Percentiles rank a stretch among this genome's conserved stretches.
Evolutionary conservation across 2,797 vertebrate species (phyloP).

Genomic region (Garrulus glandarius): DNA sequence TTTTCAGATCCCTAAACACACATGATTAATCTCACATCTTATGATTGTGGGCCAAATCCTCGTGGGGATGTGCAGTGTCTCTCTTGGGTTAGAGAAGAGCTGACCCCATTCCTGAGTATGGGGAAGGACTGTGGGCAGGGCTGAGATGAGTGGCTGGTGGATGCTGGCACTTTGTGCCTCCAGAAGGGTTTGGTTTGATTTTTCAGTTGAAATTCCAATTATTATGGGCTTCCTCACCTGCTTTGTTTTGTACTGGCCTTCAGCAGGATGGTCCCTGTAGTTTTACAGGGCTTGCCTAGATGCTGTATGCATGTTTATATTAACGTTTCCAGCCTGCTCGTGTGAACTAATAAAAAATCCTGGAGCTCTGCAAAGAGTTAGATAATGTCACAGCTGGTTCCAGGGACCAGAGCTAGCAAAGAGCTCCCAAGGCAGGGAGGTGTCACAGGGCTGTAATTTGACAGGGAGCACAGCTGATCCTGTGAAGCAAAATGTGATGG

Average conservation of each 20-base stretch:
- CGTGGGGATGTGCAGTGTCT: background rate
- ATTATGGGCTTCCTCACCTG: fast-evolving
- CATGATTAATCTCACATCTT: background rate
- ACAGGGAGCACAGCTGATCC: background rate
- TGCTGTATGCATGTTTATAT: background rate
- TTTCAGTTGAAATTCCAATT: background rate
- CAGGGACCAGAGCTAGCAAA: background rate
- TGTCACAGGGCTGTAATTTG: background rate
- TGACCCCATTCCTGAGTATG: fast-evolving
- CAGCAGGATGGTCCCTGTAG: background rate
- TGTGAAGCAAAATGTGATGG: background rate
- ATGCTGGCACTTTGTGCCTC: background rate
- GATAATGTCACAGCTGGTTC: background rate
- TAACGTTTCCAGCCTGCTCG: background rate
- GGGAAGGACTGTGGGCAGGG: background rate
- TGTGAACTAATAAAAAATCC: background rate
- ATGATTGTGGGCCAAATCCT: background rate
- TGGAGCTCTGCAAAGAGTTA: background rate
- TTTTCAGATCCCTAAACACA: background rate
- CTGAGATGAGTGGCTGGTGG: background rate
- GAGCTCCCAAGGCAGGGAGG: background rate
- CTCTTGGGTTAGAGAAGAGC: background rate
- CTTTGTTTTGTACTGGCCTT: background rate
- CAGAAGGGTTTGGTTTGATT: background rate
- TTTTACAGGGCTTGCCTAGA: background rate